Base-by-base conservation (phyloP, 92 coral and sea anemone species). In the Palythoa caribaeorum region DNA sequence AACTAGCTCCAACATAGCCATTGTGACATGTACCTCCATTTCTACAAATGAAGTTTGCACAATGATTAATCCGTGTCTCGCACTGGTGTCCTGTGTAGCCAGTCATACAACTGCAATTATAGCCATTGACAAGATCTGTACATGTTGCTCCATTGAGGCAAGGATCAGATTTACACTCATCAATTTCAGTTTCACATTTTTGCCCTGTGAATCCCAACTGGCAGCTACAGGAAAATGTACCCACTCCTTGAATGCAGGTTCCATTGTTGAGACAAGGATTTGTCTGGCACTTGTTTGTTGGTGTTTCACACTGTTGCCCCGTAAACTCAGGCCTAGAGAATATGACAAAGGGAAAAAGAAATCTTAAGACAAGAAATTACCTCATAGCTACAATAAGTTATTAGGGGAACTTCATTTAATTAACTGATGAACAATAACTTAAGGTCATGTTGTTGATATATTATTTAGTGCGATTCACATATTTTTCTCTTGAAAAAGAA, bases 161-260 rank as follows among this genome's bases (percentile, higher is more conserved):
- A 17, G 99, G 99, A 89, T 90, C 92, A 20, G 98, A 94, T 85
- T 91, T 91, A 78, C 99, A 97, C 11, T 93, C 94, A 84, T 94
- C 92, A 17, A 94, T 89, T 77, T 89, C 90, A 7, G 91, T 92
- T 85, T 95, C 98, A 55, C 99, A 97, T 68, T 86, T 87, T 65
- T 87, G 93, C 19, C 99, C 99, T 53, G 95, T 94, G 78, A 92
- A 95, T 71, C 94, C 96, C 38, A 88, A 62, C 68, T 89, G 96
- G 86, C 95, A 95, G 84, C 90, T 88, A 40, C 93, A 96, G 4
- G 85, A 69, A 48, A 88, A 95, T 51, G 87, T 77, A 66, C 98
- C 98, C 88, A 78, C 80, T 7, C 94, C 94, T 44, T 90, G 94
- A 69, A 91, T 90, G 60, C 98, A 95, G 11, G 93, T 90, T 35